A percentile compares a stretch with the other conserved stretches of the same genome.
Evolutionary conservation across 2,797 vertebrate species (phyloP).

Genomic region (Streptopelia turtur): DNA sequence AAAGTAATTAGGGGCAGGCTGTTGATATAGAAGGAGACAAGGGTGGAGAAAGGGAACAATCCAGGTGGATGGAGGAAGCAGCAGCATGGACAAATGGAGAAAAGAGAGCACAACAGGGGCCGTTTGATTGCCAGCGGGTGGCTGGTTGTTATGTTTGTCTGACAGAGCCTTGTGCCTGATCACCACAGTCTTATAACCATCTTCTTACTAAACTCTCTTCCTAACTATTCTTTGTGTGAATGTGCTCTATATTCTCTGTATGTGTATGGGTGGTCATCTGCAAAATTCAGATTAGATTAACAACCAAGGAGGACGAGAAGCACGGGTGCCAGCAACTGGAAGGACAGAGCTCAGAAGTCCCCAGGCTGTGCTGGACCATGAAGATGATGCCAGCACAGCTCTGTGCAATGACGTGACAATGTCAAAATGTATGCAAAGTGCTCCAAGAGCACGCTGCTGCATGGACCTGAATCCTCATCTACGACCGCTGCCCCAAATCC

Average conservation of each 20-base stretch:
- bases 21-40: background rate
- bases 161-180: background rate
- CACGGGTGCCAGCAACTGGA: background rate
- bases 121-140: background rate
- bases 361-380: background rate
- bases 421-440: background rate
- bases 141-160: background rate
- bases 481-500: background rate
- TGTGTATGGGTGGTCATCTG: rapidly evolving
- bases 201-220: background rate
- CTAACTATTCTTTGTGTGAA: background rate
- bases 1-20: background rate
- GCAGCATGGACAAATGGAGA: background rate
- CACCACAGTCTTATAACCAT: background rate
- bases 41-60: background rate
- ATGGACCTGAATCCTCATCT: background rate
- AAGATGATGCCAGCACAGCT: background rate
- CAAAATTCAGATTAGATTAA: background rate
- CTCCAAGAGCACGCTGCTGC: background rate
- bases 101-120: background rate
- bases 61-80: background rate
- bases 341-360: background rate
- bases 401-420: background rate
- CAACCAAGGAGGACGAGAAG: background rate
- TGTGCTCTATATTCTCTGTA: background rate